Evolutionary conservation across 1,140 invertebrate genomes (phyloP).

Genomic region (Propsilocerus akamusi): DNA sequence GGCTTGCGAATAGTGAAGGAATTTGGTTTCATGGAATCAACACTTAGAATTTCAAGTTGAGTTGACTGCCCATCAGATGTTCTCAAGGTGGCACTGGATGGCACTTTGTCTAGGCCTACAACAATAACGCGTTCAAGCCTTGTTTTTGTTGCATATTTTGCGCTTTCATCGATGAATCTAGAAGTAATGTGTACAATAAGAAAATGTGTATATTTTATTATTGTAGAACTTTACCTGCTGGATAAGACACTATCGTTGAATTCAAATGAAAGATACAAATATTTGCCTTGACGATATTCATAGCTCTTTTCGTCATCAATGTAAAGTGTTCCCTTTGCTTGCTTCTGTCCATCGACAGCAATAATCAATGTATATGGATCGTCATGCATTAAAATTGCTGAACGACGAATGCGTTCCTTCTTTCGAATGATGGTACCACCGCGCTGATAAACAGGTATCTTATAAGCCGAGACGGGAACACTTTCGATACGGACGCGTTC

Average conservation of each 20-base stretch:
- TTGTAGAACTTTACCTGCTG: conserved; percentile 33
- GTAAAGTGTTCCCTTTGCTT: conserved; percentile 68
- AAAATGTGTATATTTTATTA: conserved; percentile 4
- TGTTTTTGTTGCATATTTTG: conserved; percentile 49
- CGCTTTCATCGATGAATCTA: conserved; percentile 39
- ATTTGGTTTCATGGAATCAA: conserved; percentile 15
- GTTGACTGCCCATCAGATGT: conserved; percentile 12
- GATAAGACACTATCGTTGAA: conserved; percentile 46
- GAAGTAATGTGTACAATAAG: conserved; percentile 13
- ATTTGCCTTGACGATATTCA: conserved; percentile 65
- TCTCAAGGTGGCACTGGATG: conserved; percentile 35
- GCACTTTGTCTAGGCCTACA: conserved; percentile 45
- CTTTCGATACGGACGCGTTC: conserved; percentile 33
- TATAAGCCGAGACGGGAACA: conserved; percentile 46
- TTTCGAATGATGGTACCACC: conserved; percentile 86
- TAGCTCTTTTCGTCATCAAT: conserved; percentile 84
- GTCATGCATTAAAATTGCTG: conserved; percentile 64
- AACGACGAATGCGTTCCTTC: conserved; percentile 76
- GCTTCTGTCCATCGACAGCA: conserved; percentile 47
- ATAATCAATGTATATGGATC: conserved; percentile 88
- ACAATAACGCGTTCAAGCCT: conserved; percentile 81
- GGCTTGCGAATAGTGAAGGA: conserved; percentile 70
- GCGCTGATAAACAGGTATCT: conserved; percentile 83
- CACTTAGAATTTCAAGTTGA: conserved; percentile 14
- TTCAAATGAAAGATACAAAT: conserved; percentile 48